These are phyloP conservation scores for Ormyrus pomaceus DNA, from an alignment of 2,888 invertebrate genomes.

Conservation along the genomic window DNA sequence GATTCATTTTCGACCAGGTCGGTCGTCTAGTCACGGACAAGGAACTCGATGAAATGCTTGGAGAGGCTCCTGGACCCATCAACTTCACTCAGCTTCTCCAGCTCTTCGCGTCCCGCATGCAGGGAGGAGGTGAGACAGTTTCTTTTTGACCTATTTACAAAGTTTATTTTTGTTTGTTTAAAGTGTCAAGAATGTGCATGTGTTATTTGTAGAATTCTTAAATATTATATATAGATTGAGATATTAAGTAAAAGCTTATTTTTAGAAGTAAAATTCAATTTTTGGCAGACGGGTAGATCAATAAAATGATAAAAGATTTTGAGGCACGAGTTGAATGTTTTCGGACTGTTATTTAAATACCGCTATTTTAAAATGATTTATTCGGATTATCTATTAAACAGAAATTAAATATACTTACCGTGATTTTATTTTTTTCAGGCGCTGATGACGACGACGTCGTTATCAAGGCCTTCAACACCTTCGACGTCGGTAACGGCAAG, in stretches of 20 bases:
- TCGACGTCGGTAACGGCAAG: constrained; percentile 82
- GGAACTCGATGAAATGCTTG: constrained; percentile 93
- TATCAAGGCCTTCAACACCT: constrained; percentile 93
- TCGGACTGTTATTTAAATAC: too few species aligned
- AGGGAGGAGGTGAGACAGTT: constrained; percentile 82
- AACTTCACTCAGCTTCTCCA: constrained; percentile 96
- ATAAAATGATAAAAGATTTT: too few species aligned
- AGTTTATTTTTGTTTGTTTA: too few species aligned
- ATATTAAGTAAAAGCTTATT: not conserved
- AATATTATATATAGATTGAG: too few species aligned
- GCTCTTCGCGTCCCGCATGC: constrained; percentile 94
- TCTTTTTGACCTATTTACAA: too few species aligned
- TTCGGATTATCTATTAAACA: too few species aligned
- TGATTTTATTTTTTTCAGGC: constrained; percentile 72
- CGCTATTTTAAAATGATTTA: too few species aligned
- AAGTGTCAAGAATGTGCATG: too few species aligned
- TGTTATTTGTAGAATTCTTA: too few species aligned
- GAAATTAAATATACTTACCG: too few species aligned
- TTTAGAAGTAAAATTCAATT: not conserved
- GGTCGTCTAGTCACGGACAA: constrained; percentile 93
- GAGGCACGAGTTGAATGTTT: too few species aligned
- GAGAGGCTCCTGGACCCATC: constrained; percentile 92
- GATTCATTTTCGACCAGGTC: constrained; percentile 93
- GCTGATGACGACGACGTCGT: constrained; percentile 95
- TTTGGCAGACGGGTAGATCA: too few species aligned